phyloP scores from a whole-genome alignment of 2,113 vertebrate genomes.

The Xerus inauris region DNA sequence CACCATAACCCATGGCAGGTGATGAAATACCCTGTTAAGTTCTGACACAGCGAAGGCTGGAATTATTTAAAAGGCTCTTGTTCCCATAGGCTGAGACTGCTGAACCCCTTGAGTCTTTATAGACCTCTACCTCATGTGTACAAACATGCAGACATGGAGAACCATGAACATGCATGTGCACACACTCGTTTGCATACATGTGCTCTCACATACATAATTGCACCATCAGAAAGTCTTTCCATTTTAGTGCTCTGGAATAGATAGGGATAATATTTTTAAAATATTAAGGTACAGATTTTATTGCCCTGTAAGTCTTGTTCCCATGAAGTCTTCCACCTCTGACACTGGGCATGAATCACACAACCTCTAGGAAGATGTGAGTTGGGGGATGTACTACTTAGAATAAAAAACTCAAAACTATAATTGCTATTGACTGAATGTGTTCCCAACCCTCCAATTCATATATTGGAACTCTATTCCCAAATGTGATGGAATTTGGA shows the following conservation, averaged over 20 bases:
- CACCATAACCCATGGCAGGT: constrained; percentile 64
- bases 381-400: not conserved
- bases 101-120: not conserved
- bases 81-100: not conserved
- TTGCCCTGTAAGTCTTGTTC: not conserved
- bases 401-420: constrained; percentile 22
- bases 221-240: not conserved
- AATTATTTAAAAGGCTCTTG: constrained; percentile 53
- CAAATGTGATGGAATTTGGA: not conserved
- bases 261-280: constrained; percentile 11
- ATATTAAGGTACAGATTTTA: not conserved
- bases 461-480: not conserved
- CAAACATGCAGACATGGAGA: not conserved
- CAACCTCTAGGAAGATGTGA: not conserved
- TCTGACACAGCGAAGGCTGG: constrained; percentile 51
- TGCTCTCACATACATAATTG: too few species aligned
- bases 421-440: not conserved
- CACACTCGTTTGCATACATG: fast-evolving
- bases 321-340: not conserved
- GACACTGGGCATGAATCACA: not conserved
- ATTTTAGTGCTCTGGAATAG: not conserved
- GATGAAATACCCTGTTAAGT: constrained; percentile 68
- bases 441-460: fast-evolving
- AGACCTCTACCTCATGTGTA: not conserved
- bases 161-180: not conserved